Evolutionary conservation across 1,140 invertebrate species (phyloP).

Genomic region (Parapsyche elsis): DNA sequence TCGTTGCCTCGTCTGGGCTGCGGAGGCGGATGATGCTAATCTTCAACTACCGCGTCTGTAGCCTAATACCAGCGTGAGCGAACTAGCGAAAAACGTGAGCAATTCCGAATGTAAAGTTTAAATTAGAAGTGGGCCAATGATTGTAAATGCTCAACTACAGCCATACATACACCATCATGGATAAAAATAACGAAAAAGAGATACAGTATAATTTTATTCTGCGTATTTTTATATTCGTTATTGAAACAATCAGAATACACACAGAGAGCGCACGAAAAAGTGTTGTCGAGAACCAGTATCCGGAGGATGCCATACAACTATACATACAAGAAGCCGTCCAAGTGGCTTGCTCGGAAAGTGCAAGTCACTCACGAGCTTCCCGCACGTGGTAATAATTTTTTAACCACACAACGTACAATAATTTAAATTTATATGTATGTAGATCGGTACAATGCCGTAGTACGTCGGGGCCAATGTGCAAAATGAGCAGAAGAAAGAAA

Average conservation of each 20-base stretch:
- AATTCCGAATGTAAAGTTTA: constrained; percentile 1
- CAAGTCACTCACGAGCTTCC: constrained; percentile 7
- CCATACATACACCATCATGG: too few relatives aligned
- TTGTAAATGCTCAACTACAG: too few relatives aligned
- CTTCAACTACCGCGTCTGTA: constrained; percentile 26
- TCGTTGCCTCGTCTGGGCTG: constrained; percentile 8
- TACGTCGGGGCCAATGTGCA: too few relatives aligned
- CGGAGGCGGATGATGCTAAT: constrained; percentile 41
- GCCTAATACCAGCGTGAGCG: not conserved
- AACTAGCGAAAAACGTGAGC: constrained; percentile 18
- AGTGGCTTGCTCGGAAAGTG: constrained; percentile 33
- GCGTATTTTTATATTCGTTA: too few relatives aligned
- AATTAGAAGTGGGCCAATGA: not conserved
- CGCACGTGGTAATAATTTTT: constrained; percentile 7
- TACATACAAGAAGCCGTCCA: constrained; percentile 36
- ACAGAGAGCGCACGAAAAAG: not conserved
- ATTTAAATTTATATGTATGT: too few relatives aligned
- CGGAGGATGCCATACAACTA: constrained; percentile 33
- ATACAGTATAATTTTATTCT: too few relatives aligned
- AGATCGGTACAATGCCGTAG: too few relatives aligned
- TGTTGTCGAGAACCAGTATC: constrained; percentile 6
- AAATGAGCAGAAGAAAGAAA: not conserved
- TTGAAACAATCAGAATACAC: not conserved
- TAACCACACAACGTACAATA: too few relatives aligned
- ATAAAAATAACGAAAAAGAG: too few relatives aligned